Base-by-base conservation (phyloP, 2,888 invertebrate species). In the Dryobota labecula region DNA sequence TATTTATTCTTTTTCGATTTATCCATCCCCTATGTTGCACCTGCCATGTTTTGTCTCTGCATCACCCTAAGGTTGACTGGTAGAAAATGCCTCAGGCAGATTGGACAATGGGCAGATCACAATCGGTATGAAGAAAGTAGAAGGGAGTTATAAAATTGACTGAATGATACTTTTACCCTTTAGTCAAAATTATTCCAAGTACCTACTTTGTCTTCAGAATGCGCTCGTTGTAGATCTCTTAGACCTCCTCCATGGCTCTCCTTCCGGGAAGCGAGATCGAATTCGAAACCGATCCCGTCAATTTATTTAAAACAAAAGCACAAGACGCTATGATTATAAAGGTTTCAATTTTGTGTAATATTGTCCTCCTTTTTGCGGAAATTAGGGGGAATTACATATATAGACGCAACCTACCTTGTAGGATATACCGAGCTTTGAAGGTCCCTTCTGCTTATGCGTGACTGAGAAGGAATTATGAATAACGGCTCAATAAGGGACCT, bases 331-430 rank as follows among this genome's bases (percentile, higher is more conserved):
- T 30, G 9, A 61, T n/a, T 6, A 30, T n/a, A 20, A 0, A 8
- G 27, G 18, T 30, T 43, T 30, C 30, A 43, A n/a, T 20, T 36
- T 49, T 33, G n/a, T 43, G 20, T 2, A n/a, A 24, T 3, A 65
- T 36, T 57, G 57, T 56, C 65, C 76, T 43, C 15, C 0, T 54
- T 27, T 30, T 56, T 75, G n/a, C 38, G 41, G 66, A 56, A 56
- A 56, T 33, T 47, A 47, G 13, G 38, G 75, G 66, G n/a, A 75
- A 43, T 54, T 8, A 38, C 27, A 24, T 30, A 24, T 4, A 24
- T 24, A 24, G 60, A 54, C 56, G 49, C 8, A 68, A 60, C 36
- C n/a, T 58, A 8, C n/a, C 6, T 43, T 18, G 24, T 33, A 13
- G 24, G 24, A 38, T 20, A 24, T 13, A 27, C n/a, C 0, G 20